Evolutionary conservation across 2,888 invertebrate genomes (phyloP).

Genomic region (Cheilosia grossa): DNA sequence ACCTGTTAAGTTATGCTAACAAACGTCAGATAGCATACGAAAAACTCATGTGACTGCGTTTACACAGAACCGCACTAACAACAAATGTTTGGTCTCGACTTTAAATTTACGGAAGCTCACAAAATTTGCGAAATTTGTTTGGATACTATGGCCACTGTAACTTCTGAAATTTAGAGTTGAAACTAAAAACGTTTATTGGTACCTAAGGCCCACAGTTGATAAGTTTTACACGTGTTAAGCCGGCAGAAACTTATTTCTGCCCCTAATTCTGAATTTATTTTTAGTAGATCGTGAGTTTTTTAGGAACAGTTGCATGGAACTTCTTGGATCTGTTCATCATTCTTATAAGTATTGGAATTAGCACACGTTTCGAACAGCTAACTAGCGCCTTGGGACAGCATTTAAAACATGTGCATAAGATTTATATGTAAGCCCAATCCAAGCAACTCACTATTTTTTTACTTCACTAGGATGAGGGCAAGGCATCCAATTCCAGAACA

Average conservation of each 20-base stretch:
- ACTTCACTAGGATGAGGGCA: slow-evolving; percentile 4
- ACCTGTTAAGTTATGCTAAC: too few species aligned
- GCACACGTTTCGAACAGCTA: slow-evolving; percentile 52
- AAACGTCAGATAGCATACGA: too few species aligned
- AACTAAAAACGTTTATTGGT: too few species aligned
- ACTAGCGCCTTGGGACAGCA: slow-evolving; percentile 35
- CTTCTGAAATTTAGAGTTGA: too few species aligned
- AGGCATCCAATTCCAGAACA: slow-evolving; percentile 8
- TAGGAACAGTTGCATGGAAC: slow-evolving; percentile 65
- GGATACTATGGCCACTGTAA: too few species aligned
- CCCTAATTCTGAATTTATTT: background rate
- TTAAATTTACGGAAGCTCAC: too few species aligned
- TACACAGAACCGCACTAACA: too few species aligned
- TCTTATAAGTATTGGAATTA: slow-evolving; percentile 61
- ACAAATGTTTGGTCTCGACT: too few species aligned
- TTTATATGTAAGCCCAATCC: background rate
- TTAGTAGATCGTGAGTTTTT: slow-evolving; percentile 47
- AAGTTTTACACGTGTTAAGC: background rate
- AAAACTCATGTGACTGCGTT: too few species aligned
- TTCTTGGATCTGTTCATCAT: slow-evolving; percentile 67
- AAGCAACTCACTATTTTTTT: background rate
- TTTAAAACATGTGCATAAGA: slow-evolving; percentile 31
- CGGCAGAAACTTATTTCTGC: too few species aligned
- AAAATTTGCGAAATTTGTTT: too few species aligned
- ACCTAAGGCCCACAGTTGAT: background rate